Evolutionary conservation across 2,797 vertebrate genomes (phyloP).

Genomic region (Malacoraja senta): DNA sequence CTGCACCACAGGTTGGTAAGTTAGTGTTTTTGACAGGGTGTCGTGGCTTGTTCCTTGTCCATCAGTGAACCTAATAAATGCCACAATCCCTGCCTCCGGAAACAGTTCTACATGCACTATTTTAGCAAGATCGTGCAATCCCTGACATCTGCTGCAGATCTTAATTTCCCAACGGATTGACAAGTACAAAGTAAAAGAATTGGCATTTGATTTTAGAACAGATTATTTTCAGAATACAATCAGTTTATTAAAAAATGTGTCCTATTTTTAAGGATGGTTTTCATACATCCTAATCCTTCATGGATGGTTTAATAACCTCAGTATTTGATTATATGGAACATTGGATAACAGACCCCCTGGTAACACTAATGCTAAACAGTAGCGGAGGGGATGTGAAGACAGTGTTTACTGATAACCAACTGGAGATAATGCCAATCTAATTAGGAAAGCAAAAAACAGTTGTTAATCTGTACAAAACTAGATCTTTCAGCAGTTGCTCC

Average conservation of each 20-base stretch:
- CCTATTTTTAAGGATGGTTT: neutral
- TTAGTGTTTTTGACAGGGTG: neutral
- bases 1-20: neutral
- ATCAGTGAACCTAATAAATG: neutral
- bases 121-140: neutral
- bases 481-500: slow-evolving; percentile 6
- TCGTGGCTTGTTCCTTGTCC: neutral
- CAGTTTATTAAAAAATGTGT: neutral
- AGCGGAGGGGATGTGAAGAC: neutral
- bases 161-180: neutral
- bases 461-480: neutral
- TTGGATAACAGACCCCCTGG: neutral
- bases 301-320: neutral
- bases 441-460: slow-evolving; percentile 9
- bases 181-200: neutral
- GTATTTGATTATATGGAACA: slow-evolving; percentile 10
- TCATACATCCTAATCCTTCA: neutral
- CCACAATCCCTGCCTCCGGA: neutral
- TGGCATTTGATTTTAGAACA: neutral
- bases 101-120: neutral
- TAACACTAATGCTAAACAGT: neutral
- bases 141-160: neutral
- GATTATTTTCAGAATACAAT: neutral
- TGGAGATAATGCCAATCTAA: neutral
- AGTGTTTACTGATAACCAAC: neutral